These are phyloP conservation scores for Nasonovia ribisnigri DNA, from an alignment of 2,888 invertebrate genomes.

Conservation along the genomic window DNA sequence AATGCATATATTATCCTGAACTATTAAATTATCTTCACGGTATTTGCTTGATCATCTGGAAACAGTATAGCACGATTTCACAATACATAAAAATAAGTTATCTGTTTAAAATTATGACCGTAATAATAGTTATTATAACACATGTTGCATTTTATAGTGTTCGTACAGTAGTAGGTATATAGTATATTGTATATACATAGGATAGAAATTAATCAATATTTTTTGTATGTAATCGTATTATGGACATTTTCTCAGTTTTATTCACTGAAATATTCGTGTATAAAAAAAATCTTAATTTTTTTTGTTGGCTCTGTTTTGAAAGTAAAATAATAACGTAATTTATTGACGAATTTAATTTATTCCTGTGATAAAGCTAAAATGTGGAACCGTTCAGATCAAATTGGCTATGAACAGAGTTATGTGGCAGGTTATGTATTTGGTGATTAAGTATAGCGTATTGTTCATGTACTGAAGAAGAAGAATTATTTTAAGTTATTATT, in stretches of 20 bases:
- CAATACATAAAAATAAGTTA: conserved; percentile 12
- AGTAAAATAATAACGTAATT: background rate
- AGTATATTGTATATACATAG: background rate
- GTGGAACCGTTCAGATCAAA: background rate
- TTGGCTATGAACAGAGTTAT: background rate
- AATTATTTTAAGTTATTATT: background rate
- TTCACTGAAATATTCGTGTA: background rate
- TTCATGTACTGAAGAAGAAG: background rate
- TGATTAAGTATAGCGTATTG: background rate
- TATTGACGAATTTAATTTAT: background rate
- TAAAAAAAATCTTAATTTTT: background rate
- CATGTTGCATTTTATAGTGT: conserved; percentile 6
- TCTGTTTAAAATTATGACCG: conserved; percentile 2
- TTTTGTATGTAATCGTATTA: background rate
- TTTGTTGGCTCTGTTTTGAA: background rate
- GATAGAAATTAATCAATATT: background rate
- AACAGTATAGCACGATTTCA: conserved; percentile 2
- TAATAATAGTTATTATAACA: conserved; percentile 10
- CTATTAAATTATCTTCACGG: background rate
- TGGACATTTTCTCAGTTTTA: background rate
- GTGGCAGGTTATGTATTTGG: background rate
- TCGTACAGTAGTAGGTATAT: background rate
- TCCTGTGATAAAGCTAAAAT: background rate
- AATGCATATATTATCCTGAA: background rate
- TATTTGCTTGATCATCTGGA: background rate